A percentile compares a stretch with the other conserved stretches of the same genome.
phyloP scores from a whole-genome alignment of 2,888 invertebrate species.

The Rhogogaster chlorosoma region DNA sequence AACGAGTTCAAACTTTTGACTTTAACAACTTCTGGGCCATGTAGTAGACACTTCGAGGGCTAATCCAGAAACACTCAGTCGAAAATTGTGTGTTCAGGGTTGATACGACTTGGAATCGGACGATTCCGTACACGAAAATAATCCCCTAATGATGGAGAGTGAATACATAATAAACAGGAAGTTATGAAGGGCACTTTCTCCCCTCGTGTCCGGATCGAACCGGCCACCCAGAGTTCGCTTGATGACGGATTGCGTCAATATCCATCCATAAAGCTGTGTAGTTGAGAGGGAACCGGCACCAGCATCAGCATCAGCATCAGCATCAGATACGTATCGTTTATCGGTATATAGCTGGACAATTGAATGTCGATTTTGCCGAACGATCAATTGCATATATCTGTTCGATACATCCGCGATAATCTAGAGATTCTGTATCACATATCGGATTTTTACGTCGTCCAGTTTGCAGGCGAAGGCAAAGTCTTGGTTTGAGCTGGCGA shows the following conservation, averaged over 20 bases:
- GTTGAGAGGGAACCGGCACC: neutral
- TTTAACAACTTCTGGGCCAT: too few relatives aligned
- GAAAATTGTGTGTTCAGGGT: too few relatives aligned
- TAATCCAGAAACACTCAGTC: too few relatives aligned
- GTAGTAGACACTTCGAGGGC: too few relatives aligned
- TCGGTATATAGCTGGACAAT: constrained; percentile 64
- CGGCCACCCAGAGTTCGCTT: neutral
- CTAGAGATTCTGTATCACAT: neutral
- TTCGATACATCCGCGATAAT: neutral
- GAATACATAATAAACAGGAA: neutral
- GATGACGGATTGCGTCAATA: constrained; percentile 26
- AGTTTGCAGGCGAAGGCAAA: neutral
- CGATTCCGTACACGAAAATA: neutral
- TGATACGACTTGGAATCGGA: neutral
- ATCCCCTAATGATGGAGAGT: neutral
- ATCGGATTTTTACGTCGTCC: neutral
- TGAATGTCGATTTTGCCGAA: constrained; percentile 73
- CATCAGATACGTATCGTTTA: constrained; percentile 29
- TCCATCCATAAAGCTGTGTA: constrained; percentile 19
- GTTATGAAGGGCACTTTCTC: neutral
- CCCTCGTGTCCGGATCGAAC: constrained; percentile 1
- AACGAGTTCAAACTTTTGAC: too few relatives aligned
- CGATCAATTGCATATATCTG: constrained; percentile 5
- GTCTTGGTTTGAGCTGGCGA: neutral
- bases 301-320: neutral